Percentiles rank a stretch among this genome's conserved stretches.
phyloP scores from a whole-genome alignment of 2,113 vertebrate species.

The Scopus umbretta region DNA sequence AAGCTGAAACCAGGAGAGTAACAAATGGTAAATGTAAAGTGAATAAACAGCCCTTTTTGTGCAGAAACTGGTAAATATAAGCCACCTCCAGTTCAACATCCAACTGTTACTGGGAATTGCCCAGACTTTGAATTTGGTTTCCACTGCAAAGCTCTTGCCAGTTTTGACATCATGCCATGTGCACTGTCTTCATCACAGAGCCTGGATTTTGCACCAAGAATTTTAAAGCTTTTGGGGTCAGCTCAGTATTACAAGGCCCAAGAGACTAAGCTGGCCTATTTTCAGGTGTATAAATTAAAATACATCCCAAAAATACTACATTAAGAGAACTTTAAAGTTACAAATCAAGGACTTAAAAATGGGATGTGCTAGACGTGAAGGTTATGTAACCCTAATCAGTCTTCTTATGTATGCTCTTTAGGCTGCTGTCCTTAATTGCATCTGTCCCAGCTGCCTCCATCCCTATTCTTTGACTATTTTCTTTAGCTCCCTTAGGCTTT shows the following conservation, averaged over 20 bases:
- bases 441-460: not conserved
- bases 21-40: not conserved
- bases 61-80: not conserved
- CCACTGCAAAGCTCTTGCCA: not conserved
- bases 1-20: too few relatives aligned
- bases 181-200: not conserved
- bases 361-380: not conserved
- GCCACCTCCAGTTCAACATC: not conserved
- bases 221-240: not conserved
- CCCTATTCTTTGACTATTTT: not conserved
- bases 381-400: not conserved
- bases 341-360: not conserved
- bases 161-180: rapidly evolving
- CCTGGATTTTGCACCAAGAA: not conserved
- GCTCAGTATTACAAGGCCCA: not conserved
- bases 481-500: not conserved
- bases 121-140: not conserved
- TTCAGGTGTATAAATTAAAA: not conserved
- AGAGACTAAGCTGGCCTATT: not conserved
- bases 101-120: not conserved
- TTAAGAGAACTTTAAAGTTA: not conserved
- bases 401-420: not conserved
- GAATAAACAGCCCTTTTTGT: not conserved
- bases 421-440: not conserved
- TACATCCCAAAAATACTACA: not conserved